phyloP scores from a whole-genome alignment of 2,113 vertebrate species.

The Muntiacus muntjak region DNA sequence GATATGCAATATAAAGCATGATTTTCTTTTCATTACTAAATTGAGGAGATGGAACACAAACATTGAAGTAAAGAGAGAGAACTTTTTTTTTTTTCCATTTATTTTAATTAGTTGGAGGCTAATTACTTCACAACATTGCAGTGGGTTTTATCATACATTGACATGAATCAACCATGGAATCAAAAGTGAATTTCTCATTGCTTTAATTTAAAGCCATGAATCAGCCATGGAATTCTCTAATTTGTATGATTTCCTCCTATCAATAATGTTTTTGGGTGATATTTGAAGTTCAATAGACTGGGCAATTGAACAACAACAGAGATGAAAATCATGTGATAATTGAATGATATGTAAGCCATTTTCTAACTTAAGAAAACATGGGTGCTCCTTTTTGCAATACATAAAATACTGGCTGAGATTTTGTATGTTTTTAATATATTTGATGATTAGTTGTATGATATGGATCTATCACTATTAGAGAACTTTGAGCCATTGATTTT shows the following conservation, averaged over 20 bases:
- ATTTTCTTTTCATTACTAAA: background rate
- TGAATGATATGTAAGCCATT: background rate
- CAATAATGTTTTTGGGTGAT: background rate
- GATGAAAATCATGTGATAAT: background rate
- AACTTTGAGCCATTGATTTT: background rate
- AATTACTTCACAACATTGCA: no score
- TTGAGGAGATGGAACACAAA: background rate
- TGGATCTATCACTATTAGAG: background rate
- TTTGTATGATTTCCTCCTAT: background rate
- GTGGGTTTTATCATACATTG: no score
- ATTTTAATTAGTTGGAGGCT: no score
- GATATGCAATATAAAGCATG: background rate
- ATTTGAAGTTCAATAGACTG: background rate
- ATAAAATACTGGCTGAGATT: background rate
- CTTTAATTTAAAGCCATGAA: no score
- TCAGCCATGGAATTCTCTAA: background rate
- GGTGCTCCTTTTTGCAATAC: background rate
- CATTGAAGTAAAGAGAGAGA: rapidly evolving
- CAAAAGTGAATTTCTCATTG: no score
- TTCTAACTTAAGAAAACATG: background rate
- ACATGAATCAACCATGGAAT: no score
- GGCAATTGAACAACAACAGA: background rate
- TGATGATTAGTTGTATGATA: background rate
- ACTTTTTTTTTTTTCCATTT: background rate
- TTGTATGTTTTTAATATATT: background rate